Evolutionary conservation across 2,888 invertebrate species (phyloP), one percentile per base, ranked within the genome.

Genomic region (Geophilus truncorum): DNA sequence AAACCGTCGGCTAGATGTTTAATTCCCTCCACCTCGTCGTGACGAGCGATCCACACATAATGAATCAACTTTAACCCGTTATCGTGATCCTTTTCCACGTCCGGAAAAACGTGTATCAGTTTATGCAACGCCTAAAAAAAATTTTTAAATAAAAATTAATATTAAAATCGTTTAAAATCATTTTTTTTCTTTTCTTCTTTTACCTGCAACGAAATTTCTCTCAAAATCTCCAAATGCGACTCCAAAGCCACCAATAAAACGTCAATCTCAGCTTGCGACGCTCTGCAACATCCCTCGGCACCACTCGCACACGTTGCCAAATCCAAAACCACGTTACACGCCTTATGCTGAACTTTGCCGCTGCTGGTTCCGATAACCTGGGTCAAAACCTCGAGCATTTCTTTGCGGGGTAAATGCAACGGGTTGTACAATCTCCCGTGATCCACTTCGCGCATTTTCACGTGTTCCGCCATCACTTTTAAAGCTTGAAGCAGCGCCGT

Each of bases 21-120:
- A 85, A 95, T 95, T 81, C 94, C 93, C 57, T 92, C 92, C 7
- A 90, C 90, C 0, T 91, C 89, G 88, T 97, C 97, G 86, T 92
- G 94, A 82, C 91, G 92, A 0, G 95, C 93, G 80, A 97, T 90
- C 92, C 94, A 95, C 75, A 97, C 89, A 80, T 95, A 89, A 84
- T 92, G 91, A 40, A 91, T 90, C 75, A 95, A 88, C 62, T 89
- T 87, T 80, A 92, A 87, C 89, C 90, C 84, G 90, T 90, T 75
- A 89, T 90, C 83, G 88, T 88, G 85, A 91, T 89, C 70, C 9
- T 90, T 89, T 23, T 91, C 89, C 81, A 90, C 88, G 1, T 88
- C 88, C 6, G 92, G 92, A 82, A 96, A 89, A 0, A 91, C 90
- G 10, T 89, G 87, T 0, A 88, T 87, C 83, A 93, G 89, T 79